Conservation (phyloP, 1,140 invertebrate species). For the Lepidostoma basale region DNA sequence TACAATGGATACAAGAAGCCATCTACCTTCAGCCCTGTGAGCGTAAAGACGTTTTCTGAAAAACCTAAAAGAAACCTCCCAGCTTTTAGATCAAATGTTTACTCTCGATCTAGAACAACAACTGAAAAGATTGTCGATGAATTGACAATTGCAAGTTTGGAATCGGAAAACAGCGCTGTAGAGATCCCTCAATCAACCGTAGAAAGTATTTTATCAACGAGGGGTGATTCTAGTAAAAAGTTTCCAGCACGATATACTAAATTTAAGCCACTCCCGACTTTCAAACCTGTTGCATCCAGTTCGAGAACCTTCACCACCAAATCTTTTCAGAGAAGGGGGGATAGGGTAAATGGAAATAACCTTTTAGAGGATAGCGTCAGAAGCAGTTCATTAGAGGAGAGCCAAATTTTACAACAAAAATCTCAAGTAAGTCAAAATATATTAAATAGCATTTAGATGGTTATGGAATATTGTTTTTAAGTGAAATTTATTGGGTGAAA, state of each 20-base stretch:
- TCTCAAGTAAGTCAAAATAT: constrained; percentile 9
- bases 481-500: no score
- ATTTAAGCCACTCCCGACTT: constrained; percentile 22
- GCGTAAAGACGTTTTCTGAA: not conserved
- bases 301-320: constrained; percentile 31
- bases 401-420: not conserved
- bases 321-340: constrained; percentile 35
- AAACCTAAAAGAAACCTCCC: constrained; percentile 26
- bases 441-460: no score
- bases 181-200: constrained; percentile 1
- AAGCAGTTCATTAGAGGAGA: constrained; percentile 13
- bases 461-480: no score
- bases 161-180: not conserved
- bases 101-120: constrained; percentile 14
- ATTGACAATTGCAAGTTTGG: not conserved
- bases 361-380: constrained; percentile 27
- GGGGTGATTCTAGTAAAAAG: constrained; percentile 1
- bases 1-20: constrained; percentile 29
- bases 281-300: constrained; percentile 29
- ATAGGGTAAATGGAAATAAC: constrained; percentile 21
- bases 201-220: not conserved
- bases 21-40: not conserved
- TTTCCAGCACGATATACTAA: constrained; percentile 26
- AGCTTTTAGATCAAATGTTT: constrained; percentile 16
- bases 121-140: constrained; percentile 12